Base-by-base conservation (phyloP, 2,113 vertebrate species). In the Chionomys nivalis region DNA sequence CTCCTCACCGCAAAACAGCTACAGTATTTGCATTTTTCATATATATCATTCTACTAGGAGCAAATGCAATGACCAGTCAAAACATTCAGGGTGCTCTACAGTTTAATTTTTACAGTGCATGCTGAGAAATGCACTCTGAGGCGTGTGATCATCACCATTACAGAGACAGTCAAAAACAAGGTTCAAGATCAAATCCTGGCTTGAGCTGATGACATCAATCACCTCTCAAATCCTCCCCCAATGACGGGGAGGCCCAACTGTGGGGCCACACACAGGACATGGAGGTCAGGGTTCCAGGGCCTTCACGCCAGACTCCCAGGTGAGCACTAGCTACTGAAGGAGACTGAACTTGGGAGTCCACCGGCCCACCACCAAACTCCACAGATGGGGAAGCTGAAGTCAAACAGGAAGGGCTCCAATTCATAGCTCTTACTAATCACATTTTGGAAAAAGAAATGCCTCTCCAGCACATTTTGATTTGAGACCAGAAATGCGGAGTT, bases 111-210 rank as follows among this genome's bases (percentile, higher is more conserved):
- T 91, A 78, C 55, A 89, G 6, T 19, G 28, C 7, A 95, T 55
- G 90, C 52, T 76, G n/a, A 70, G n/a, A 47, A 91, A 81, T 14
- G 23, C 39, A 76, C 21, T 47, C 36, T 42, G 28, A 68, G 9
- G 26, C 12, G 16, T 61, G 36, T 88, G 47, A 65, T 31, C 49
- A 78, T 42, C 13, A 70, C 52, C 52, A 79, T 13, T n/a, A 42
- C 24, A 23, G 52, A 95, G 39, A 55, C 17, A 81, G 61, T 70
- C 33, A 82, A 82, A 76, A 92, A 12, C 31, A 77, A 90, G 47
- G 65, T 92, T 87, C n/a, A 66, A 75, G n/a, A 90, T 44, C 47
- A 90, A 93, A 65, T 87, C 31, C 79, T 95, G 49, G 42, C 63
- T n/a, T 58, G 42, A 58, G 33, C 0, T 10, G n/a, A 44, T 49